A percentile compares a stretch with the other conserved stretches of the same genome.
Conservation (phyloP, 2,113 vertebrate genomes). For the Numida meleagris region DNA sequence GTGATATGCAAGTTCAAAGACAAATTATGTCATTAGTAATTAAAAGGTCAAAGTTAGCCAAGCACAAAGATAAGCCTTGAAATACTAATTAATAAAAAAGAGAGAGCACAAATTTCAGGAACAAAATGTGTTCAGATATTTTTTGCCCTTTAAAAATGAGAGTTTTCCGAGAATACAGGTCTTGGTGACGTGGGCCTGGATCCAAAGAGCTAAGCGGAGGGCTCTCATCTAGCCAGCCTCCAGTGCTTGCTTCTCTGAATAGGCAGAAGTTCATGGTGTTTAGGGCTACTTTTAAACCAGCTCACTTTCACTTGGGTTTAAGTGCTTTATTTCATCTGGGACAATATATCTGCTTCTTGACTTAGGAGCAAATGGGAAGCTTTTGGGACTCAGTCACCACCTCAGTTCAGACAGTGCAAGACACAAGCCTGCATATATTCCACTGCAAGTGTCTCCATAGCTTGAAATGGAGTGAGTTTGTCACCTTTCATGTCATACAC, state of each 20-base stretch:
- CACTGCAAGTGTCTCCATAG: background rate
- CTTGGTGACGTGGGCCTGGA: accelerated
- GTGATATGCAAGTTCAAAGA: conserved; percentile 59
- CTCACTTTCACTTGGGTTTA: background rate
- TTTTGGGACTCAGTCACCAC: accelerated
- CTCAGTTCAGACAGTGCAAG: too few relatives aligned
- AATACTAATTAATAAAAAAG: conserved; percentile 27
- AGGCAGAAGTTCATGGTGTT: background rate
- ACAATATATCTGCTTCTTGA: accelerated
- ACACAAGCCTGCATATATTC: background rate
- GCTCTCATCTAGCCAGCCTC: background rate
- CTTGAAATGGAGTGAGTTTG: accelerated
- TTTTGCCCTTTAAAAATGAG: conserved; percentile 21
- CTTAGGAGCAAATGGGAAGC: background rate
- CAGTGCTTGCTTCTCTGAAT: background rate
- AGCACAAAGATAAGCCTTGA: conserved; percentile 62
- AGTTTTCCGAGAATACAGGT: conserved; percentile 9
- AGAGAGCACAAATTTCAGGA: conserved; percentile 42
- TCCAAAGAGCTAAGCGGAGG: background rate
- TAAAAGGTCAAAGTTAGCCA: conserved; percentile 68
- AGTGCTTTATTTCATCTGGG: background rate
- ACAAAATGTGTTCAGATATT: background rate
- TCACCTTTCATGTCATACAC: background rate
- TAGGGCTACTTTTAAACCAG: background rate
- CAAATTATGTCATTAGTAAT: conserved; percentile 59